Conservation (phyloP, 2,888 invertebrate genomes). For the Philonicus albiceps region DNA sequence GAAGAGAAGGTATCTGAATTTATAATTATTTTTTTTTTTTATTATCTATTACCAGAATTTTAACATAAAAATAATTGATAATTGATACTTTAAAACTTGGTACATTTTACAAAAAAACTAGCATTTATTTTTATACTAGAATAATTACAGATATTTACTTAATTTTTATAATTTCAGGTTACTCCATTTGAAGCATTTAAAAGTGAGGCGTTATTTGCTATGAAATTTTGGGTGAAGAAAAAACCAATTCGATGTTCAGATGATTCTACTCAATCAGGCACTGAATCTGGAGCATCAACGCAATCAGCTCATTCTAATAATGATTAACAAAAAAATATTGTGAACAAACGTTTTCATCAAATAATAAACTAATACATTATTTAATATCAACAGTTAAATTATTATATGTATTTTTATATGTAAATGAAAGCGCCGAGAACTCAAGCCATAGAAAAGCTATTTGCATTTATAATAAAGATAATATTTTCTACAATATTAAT, state of each 20-base stretch:
- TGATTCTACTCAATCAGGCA: not conserved
- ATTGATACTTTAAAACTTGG: too few species aligned
- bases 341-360: not conserved
- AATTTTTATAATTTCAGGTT: conserved; percentile 65
- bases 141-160: not conserved
- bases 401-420: not conserved
- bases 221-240: conserved; percentile 76
- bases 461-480: not conserved
- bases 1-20: conserved; percentile 71
- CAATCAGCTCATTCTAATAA: not conserved
- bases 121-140: too few species aligned
- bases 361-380: not conserved
- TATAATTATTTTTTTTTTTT: not conserved
- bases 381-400: not conserved
- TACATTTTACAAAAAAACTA: too few species aligned
- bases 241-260: conserved; percentile 69
- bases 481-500: not conserved
- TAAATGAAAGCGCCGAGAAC: not conserved
- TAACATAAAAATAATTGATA: too few species aligned
- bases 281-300: not conserved
- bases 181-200: conserved; percentile 74
- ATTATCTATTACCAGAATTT: too few species aligned
- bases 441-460: not conserved
- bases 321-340: not conserved
- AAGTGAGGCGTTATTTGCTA: conserved; percentile 75